Conservation (phyloP, 2,113 vertebrate genomes). For the Actenoides hombroni region DNA sequence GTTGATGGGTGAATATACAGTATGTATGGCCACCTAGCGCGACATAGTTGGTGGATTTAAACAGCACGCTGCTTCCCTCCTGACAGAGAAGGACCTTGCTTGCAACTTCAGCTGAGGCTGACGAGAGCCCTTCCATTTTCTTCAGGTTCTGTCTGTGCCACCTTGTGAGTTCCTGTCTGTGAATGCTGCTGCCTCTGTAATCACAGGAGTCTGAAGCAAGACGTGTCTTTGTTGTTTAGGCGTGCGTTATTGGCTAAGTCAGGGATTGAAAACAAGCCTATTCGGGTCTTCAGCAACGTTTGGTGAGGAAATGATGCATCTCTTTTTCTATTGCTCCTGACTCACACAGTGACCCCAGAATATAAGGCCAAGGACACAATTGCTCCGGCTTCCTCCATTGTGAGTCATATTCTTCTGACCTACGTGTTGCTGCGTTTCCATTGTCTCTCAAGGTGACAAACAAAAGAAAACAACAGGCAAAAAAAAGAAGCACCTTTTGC, state of each 20-base stretch:
- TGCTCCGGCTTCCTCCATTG: neutral
- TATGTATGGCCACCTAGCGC: neutral
- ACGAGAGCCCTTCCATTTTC: neutral
- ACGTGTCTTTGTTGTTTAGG: neutral
- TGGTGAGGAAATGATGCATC: neutral
- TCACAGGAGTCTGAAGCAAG: neutral
- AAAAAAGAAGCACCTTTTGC: neutral
- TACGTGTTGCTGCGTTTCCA: neutral
- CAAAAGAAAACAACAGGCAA: neutral
- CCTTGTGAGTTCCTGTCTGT: neutral
- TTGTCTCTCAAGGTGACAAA: slow-evolving; percentile 22
- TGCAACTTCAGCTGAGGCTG: neutral
- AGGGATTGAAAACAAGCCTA: neutral
- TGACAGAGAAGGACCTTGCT: neutral
- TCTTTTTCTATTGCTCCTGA: neutral
- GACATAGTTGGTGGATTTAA: neutral
- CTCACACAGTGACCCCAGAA: neutral
- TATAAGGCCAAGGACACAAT: neutral
- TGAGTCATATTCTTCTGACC: slow-evolving; percentile 1
- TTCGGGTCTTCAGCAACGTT: neutral
- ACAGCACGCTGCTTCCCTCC: neutral
- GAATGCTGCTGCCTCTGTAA: neutral
- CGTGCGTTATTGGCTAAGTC: neutral
- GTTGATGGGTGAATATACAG: too few species aligned
- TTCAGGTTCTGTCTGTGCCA: neutral